These are phyloP conservation scores for Oscheius sp. DNA, from an alignment of 2,888 invertebrate genomes.

Conservation along the genomic window DNA sequence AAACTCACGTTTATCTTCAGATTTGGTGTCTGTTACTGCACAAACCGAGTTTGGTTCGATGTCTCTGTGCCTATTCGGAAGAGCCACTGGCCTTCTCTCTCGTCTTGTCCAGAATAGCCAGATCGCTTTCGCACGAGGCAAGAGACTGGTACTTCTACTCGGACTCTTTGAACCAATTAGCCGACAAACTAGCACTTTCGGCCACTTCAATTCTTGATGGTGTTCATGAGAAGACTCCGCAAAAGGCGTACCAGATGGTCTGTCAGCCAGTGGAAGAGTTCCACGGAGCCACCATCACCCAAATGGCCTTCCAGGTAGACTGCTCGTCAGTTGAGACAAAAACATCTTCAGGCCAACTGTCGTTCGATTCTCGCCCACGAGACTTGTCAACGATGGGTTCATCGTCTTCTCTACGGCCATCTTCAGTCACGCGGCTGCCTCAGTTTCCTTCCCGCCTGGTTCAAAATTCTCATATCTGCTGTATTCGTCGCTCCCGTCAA, in stretches of 20 bases:
- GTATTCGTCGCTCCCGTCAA: constrained; percentile 63
- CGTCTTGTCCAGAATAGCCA: constrained; percentile 61
- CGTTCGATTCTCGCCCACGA: constrained; percentile 76
- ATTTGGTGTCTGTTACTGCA: constrained; percentile 68
- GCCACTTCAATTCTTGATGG: constrained; percentile 57
- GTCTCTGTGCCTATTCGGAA: constrained; percentile 65
- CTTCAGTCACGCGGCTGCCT: constrained; percentile 57
- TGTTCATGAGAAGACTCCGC: constrained; percentile 40
- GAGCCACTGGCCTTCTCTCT: constrained; percentile 67
- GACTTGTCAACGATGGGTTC: constrained; percentile 77
- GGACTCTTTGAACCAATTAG: constrained; percentile 56
- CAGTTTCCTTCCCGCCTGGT: constrained; percentile 59
- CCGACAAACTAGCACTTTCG: constrained; percentile 50
- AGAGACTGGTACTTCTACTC: constrained; percentile 71
- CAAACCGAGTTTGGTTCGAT: constrained; percentile 61
- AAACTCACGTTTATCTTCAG: constrained; percentile 15
- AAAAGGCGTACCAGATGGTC: constrained; percentile 64
- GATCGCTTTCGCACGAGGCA: constrained; percentile 60
- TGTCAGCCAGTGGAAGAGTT: constrained; percentile 63
- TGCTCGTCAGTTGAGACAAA: not conserved
- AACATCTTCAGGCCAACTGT: constrained; percentile 69
- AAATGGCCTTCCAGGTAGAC: constrained; percentile 66
- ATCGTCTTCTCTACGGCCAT: constrained; percentile 74
- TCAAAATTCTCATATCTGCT: constrained; percentile 64
- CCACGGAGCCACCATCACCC: constrained; percentile 60